Percentiles rank a stretch among this genome's conserved stretches.
These are phyloP conservation scores for Otus sunia DNA, from an alignment of 2,113 vertebrate genomes.

Conservation along the genomic window DNA sequence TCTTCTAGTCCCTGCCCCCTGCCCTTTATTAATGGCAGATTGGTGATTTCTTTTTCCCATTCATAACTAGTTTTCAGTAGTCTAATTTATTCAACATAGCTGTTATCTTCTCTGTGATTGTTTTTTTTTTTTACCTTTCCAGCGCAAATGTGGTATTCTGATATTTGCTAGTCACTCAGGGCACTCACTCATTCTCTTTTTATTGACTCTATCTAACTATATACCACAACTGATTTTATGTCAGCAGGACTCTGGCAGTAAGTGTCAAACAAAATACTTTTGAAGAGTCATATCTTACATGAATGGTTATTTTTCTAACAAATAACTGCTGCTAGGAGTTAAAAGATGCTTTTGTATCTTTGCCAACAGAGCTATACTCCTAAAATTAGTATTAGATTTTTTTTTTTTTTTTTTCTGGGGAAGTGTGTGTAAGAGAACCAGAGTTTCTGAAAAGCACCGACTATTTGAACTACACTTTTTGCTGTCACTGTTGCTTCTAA, in stretches of 20 bases:
- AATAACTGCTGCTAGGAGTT: neutral
- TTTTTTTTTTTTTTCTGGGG: neutral
- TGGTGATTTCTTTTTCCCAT: neutral
- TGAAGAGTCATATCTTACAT: neutral
- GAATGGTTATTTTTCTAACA: neutral
- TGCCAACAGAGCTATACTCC: neutral
- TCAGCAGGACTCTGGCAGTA: neutral
- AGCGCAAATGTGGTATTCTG: neutral
- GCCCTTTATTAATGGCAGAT: neutral
- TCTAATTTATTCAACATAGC: neutral
- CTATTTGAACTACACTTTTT: neutral
- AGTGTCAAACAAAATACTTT: neutral
- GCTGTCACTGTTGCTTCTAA: neutral
- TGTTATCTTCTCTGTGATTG: neutral
- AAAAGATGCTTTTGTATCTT: neutral
- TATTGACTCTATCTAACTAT: neutral
- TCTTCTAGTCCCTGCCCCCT: neutral
- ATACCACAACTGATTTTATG: neutral
- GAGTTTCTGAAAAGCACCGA: neutral
- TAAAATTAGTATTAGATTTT: neutral
- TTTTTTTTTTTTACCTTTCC: neutral
- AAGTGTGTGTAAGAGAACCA: neutral
- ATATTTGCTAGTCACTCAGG: neutral
- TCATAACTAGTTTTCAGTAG: neutral
- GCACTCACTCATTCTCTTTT: neutral